phyloP scores from a whole-genome alignment of 2,797 vertebrate genomes.

The Hephaestus fuliginosus region DNA sequence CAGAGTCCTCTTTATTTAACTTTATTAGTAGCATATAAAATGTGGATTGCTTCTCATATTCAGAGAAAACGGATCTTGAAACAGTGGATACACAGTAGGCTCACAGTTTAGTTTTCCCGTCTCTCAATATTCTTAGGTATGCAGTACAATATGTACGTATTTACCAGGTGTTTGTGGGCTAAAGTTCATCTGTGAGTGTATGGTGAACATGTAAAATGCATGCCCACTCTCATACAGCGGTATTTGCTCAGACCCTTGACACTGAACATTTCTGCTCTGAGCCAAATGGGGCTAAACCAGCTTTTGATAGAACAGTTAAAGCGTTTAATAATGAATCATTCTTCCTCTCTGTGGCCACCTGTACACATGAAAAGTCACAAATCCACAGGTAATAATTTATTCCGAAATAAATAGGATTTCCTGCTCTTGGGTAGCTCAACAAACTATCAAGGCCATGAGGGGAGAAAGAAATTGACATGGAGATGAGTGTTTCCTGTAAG shows the following conservation, averaged over 20 bases:
- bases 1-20: not conserved
- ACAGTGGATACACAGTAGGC: not conserved
- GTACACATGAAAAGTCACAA: not conserved
- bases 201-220: conserved; percentile 13
- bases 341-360: not conserved
- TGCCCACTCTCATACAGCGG: not conserved
- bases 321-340: not conserved
- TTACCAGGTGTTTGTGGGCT: conserved; percentile 22
- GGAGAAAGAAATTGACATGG: not conserved
- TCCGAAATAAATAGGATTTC: not conserved
- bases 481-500: not conserved
- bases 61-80: not conserved
- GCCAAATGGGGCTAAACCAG: not conserved
- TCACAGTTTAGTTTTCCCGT: not conserved
- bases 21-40: not conserved
- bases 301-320: not conserved
- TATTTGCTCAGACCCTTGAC: conserved; percentile 21
- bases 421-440: not conserved
- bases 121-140: not conserved
- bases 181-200: conserved; percentile 20
- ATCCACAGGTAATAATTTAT: not conserved
- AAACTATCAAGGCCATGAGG: not conserved
- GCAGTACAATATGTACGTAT: conserved; percentile 19
- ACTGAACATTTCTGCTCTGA: not conserved
- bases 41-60: not conserved